Evolutionary conservation across 2,888 invertebrate genomes (phyloP), one percentile per base, ranked within the genome.

Genomic region (Epistrophella euchroma): DNA sequence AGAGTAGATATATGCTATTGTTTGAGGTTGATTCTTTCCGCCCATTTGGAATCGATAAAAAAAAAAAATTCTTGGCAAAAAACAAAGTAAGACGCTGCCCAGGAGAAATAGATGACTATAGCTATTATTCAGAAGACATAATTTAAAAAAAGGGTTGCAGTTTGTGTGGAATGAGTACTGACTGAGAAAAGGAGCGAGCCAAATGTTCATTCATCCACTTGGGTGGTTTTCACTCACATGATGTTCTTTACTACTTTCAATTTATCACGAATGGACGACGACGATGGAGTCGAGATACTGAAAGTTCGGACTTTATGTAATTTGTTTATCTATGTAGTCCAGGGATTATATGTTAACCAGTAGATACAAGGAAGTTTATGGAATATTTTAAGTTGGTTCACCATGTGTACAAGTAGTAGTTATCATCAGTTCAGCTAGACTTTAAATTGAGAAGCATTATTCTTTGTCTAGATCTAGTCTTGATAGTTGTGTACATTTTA

Each of bases 31-130:
- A 25, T 28, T 55, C 47, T 55, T 35, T 40, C 47, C 81, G 50
- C 52, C 70, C 64, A 62, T 75, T 45, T 62, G 11, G 40, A 78
- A 83, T 83, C 83, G 83, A 83, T 78, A 78, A 74, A 32, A 47
- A 47, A 45, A 47, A 47, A 45, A 74, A 62, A 45, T 17, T 28
- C 35, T 35, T 40, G 43, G 70, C 47, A 45, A 28, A 66, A 50
- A 74, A 43, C 22, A 66, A 25, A 62, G 15, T 40, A 22, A 58
- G 58, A 58, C 9, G 22, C 37, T 45, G 17, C 77, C 45, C 35
- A 19, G 50, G 37, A 74, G 56, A 74, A 58, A 74, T 70, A 71
- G 73, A 84, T 79, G 64, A 74, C 60, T 43, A 55, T 68, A 40
- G 32, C 17, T 74, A 45, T 80, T 19, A 43, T 60, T 19, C 6